Base-by-base conservation (phyloP, 2,888 invertebrate species). In the Andricus quercusramuli region DNA sequence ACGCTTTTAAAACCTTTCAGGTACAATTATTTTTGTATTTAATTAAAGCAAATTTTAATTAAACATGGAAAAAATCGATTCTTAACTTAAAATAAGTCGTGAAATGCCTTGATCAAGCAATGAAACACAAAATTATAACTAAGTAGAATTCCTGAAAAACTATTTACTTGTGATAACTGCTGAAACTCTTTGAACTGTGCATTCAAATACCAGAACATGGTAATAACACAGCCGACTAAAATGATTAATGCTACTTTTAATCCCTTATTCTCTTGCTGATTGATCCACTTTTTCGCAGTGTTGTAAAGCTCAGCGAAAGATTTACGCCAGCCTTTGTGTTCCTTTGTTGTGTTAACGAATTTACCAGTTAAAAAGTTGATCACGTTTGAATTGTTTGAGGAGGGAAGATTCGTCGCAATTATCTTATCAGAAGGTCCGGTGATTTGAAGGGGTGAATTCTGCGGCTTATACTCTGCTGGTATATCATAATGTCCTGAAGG, bases 201-300 rank as follows among this genome's bases (percentile, higher is more conserved):
- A 89, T 95, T 94, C 64, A 96, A 94, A 90, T 96, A 96, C 96
- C 96, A 96, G 90, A 96, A 95, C 95, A 96, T 95, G 29, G 95
- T 94, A 81, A 96, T 94, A 80, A 96, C 95, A 83, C 95, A 94
- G 70, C 96, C 95, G 47, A 95, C 94, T 70, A 96, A 93, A 79
- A 96, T 94, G 51, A 96, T 95, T 2, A 97, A 91, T 29, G 95
- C 94, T 67, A 96, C 93, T 92, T 96, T 96, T 1, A 96, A 92
- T 4, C 94, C 95, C 89, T 96, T 96, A 90, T 96, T 96, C 86
- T 97, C 97, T 88, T 97, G 96, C 87, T 96, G 96, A 89, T 95
- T 95, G 0, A 96, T 92, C 96, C 96, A 97, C 17, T 93, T 87
- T 84, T 95, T 94, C 1, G 93, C 86, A 3, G 85, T 85, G 11